Base-by-base conservation (phyloP, 1,140 invertebrate genomes). In the Cydia pomonella region DNA sequence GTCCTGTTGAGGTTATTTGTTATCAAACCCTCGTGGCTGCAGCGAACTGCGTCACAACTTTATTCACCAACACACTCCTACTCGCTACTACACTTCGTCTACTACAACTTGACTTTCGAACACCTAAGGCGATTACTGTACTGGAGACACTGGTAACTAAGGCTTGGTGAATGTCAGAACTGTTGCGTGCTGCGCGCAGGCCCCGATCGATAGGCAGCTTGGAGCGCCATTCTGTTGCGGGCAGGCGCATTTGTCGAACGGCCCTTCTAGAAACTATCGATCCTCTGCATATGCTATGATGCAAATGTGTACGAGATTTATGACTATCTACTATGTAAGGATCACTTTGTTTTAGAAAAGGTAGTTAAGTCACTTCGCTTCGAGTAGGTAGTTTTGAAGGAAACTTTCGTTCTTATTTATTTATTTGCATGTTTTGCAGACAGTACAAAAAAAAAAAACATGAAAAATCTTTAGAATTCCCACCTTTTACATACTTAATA, bases 191-290 rank as follows among this genome's bases (percentile, higher is more conserved):
- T 23, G 25, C 13, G 64, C 64, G 64, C 64, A 69, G 64, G 64
- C 18, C 16, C 64, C 27, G 64, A 69, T 69, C 64, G n/a, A 69
- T 69, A 69, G 27, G 7, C 5, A 10, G 16, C 16, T 18, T 18
- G 27, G 7, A 10, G 64, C 27, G 64, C 64, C 64, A 33, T 69
- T 69, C 64, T 21, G 18, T 18, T 18, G 29, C 64, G 64, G 29
- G 64, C 64, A 69, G 29, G 64, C 64, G 64, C 64, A 69, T 69
- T 69, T 33, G 64, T 69, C 64, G 41, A 38, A 69, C 64, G 29
- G 27, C 64, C 27, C 12, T 69, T 69, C 64, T 18, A 69, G 64
- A 69, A 69, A n/a, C 27, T 69, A 69, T 69, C 64, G 64, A 69
- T 69, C 64, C 29, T 38, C 7, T 59, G 53, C 53, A 59, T 59